phyloP scores from a whole-genome alignment of 2,113 vertebrate genomes.

The Mobula hypostoma region DNA sequence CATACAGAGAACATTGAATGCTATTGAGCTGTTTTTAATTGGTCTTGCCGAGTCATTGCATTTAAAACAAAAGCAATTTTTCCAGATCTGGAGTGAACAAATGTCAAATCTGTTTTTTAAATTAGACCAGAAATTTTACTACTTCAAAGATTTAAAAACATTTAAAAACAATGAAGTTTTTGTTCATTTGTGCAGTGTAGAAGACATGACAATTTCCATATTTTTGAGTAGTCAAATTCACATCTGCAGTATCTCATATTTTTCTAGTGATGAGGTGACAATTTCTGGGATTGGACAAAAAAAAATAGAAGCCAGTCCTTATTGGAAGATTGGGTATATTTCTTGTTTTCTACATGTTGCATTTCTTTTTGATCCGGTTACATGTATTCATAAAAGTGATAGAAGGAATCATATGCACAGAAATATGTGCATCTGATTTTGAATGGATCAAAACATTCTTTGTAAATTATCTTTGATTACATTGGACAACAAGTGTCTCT shows the following conservation, averaged over 20 bases:
- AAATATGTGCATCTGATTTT: not conserved
- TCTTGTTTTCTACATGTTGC: too few relatives aligned
- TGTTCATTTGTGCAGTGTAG: too few relatives aligned
- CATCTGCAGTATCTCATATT: not conserved
- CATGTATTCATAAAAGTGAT: too few relatives aligned
- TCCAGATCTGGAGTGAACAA: not conserved
- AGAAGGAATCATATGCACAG: not conserved
- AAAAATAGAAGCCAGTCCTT: not conserved
- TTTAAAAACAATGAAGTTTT: not conserved
- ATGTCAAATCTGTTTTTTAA: not conserved
- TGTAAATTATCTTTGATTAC: not conserved
- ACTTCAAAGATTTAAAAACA: not conserved
- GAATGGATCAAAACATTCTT: not conserved
- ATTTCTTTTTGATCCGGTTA: too few relatives aligned
- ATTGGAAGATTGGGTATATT: not conserved
- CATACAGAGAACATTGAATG: slow-evolving; percentile 14
- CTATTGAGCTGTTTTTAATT: not conserved
- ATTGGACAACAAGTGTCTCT: too few relatives aligned
- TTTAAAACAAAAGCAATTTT: not conserved
- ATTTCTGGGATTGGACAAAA: not conserved
- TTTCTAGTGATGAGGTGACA: not conserved
- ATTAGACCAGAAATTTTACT: not conserved
- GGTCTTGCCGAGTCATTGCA: not conserved
- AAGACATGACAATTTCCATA: not conserved
- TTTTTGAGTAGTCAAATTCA: not conserved